These are phyloP conservation scores for Zosterops lateralis DNA, from an alignment of 2,113 vertebrate species.

Conservation along the genomic window DNA sequence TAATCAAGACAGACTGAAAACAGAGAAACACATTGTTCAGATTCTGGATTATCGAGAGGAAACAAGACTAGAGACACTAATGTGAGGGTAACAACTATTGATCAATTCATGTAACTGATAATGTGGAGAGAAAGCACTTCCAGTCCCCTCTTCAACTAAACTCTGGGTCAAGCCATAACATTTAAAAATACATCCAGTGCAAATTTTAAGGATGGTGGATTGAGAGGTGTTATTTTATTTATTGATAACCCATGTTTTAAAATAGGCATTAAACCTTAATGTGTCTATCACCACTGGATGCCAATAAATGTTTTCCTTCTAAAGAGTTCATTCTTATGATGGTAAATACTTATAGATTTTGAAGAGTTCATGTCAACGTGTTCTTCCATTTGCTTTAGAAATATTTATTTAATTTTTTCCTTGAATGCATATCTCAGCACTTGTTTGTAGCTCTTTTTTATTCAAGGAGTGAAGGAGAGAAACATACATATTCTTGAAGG, in stretches of 20 bases:
- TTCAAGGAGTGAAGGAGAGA: not conserved
- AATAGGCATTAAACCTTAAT: not conserved
- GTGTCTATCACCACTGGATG: not conserved
- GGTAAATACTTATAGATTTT: not conserved
- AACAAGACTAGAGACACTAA: not conserved
- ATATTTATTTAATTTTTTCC: not conserved
- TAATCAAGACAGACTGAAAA: not conserved
- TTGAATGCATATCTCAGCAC: not conserved
- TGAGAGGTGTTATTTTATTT: not conserved
- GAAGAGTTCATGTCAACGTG: not conserved
- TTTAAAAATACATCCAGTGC: not conserved
- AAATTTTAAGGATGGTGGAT: not conserved
- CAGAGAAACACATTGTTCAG: rapidly evolving
- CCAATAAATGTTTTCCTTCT: not conserved
- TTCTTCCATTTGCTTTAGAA: not conserved
- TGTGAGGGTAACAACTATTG: not conserved
- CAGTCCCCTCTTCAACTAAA: not conserved
- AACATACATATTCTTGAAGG: not conserved
- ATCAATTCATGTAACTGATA: not conserved
- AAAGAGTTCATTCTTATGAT: not conserved
- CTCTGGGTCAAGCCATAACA: not conserved
- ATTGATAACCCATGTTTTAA: not conserved
- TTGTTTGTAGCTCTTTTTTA: not conserved
- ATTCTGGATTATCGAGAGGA: not conserved
- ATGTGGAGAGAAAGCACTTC: not conserved